A percentile compares a stretch with the other conserved stretches of the same genome.
Conservation (phyloP, 2,888 invertebrate species). For the Gordius sp. region DNA sequence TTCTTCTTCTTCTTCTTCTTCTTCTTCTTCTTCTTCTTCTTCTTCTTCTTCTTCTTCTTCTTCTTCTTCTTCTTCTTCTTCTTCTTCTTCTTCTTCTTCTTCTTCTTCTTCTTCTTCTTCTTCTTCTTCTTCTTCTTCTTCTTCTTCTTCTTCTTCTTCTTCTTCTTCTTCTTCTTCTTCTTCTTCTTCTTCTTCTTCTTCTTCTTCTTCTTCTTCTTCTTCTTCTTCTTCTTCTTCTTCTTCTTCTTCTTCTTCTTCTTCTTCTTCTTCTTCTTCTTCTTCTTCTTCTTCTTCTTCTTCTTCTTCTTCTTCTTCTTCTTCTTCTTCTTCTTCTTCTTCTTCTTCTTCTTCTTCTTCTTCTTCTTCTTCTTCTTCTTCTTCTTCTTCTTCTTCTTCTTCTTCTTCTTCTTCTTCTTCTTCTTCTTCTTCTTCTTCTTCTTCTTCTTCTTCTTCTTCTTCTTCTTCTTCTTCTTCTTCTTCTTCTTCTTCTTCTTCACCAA, state of each 20-base stretch:
- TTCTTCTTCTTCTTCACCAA: conserved; percentile 9
- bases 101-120: conserved; percentile 16
- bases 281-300: conserved; percentile 16
- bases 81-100: conserved; percentile 16
- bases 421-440: conserved; percentile 16
- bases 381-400: conserved; percentile 16
- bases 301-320: conserved; percentile 16
- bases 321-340: conserved; percentile 16
- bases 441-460: conserved; percentile 16
- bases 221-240: conserved; percentile 16
- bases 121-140: conserved; percentile 16
- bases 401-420: conserved; percentile 16
- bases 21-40: conserved; percentile 16
- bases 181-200: conserved; percentile 16
- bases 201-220: conserved; percentile 16
- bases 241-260: conserved; percentile 16
- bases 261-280: conserved; percentile 16
- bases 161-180: conserved; percentile 16
- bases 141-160: conserved; percentile 16
- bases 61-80: conserved; percentile 16
- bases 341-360: conserved; percentile 16
- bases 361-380: conserved; percentile 16
- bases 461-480: conserved; percentile 16
- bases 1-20: conserved; percentile 16
- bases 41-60: conserved; percentile 16